These are phyloP conservation scores for Chorisops tibialis DNA, from an alignment of 2,888 invertebrate genomes.

Conservation along the genomic window DNA sequence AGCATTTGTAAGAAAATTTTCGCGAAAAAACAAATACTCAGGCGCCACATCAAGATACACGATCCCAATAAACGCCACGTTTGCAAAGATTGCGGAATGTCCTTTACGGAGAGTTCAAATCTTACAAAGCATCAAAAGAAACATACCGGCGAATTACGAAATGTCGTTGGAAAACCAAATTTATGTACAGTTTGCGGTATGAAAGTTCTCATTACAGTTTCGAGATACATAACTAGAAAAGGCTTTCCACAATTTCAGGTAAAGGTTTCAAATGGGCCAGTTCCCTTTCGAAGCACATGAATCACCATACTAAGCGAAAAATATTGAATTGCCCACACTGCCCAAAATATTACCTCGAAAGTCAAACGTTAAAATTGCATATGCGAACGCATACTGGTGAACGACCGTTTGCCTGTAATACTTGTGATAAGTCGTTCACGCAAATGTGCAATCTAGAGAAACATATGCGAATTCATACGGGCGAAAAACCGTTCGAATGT, in stretches of 20 bases:
- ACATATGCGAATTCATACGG: slow-evolving; percentile 34
- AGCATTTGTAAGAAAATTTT: slow-evolving; percentile 52
- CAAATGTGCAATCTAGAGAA: slow-evolving; percentile 34
- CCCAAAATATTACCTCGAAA: slow-evolving; percentile 54
- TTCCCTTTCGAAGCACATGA: slow-evolving; percentile 55
- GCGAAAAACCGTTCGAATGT: slow-evolving; percentile 32
- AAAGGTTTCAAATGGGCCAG: slow-evolving; percentile 55
- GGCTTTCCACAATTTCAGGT: slow-evolving; percentile 35
- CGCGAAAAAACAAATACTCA: slow-evolving; percentile 50
- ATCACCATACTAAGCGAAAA: slow-evolving; percentile 55
- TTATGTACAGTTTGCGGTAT: slow-evolving; percentile 52
- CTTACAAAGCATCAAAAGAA: slow-evolving; percentile 54
- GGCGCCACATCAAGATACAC: slow-evolving; percentile 54
- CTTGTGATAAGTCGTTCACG: slow-evolving; percentile 33
- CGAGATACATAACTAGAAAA: not conserved
- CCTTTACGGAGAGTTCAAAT: slow-evolving; percentile 55
- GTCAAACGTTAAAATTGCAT: slow-evolving; percentile 38
- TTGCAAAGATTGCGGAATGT: slow-evolving; percentile 54
- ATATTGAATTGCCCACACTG: slow-evolving; percentile 53
- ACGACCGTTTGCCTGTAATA: slow-evolving; percentile 31
- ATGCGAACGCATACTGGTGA: slow-evolving; percentile 35
- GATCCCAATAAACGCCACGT: slow-evolving; percentile 53
- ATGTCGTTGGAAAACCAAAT: slow-evolving; percentile 52
- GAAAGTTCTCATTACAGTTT: not conserved
- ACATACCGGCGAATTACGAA: slow-evolving; percentile 54